Percentiles rank a stretch among this genome's conserved stretches.
Evolutionary conservation across 2,888 invertebrate genomes (phyloP).

Genomic region (Imbricaverruca yamaguchii): DNA sequence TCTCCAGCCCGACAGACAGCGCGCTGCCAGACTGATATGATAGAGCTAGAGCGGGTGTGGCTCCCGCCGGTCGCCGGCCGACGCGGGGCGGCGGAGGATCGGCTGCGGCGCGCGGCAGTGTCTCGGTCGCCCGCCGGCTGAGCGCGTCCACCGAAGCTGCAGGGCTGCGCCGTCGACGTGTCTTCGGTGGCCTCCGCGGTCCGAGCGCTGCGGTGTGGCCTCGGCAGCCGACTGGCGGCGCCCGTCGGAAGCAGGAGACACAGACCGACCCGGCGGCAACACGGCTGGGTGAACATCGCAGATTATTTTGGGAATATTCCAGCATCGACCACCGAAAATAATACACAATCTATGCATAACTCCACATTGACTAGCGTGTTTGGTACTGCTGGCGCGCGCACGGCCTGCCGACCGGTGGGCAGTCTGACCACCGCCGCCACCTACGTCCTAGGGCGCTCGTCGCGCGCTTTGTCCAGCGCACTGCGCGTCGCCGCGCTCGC

Average conservation of each 20-base stretch:
- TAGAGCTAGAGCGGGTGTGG: not conserved
- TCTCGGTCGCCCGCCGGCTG: no score
- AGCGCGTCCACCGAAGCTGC: no score
- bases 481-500: not conserved
- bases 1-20: not conserved
- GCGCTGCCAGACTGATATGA: not conserved
- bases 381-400: not conserved
- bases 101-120: no score
- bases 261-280: not conserved
- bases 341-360: not conserved
- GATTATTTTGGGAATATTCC: slow-evolving; percentile 1
- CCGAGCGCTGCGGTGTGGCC: no score
- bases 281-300: slow-evolving; percentile 17
- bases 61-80: not conserved
- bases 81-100: no score
- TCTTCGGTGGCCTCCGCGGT: no score
- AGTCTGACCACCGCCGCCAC: not conserved
- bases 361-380: slow-evolving; percentile 1
- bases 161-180: no score
- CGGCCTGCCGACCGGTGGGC: not conserved
- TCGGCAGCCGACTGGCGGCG: no score
- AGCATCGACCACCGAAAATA: not conserved
- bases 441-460: slow-evolving; percentile 11
- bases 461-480: not conserved
- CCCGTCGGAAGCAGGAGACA: not conserved